A percentile compares a stretch with the other conserved stretches of the same genome.
Evolutionary conservation across 2,888 invertebrate genomes (phyloP).

Genomic region (Diaperis boleti): DNA sequence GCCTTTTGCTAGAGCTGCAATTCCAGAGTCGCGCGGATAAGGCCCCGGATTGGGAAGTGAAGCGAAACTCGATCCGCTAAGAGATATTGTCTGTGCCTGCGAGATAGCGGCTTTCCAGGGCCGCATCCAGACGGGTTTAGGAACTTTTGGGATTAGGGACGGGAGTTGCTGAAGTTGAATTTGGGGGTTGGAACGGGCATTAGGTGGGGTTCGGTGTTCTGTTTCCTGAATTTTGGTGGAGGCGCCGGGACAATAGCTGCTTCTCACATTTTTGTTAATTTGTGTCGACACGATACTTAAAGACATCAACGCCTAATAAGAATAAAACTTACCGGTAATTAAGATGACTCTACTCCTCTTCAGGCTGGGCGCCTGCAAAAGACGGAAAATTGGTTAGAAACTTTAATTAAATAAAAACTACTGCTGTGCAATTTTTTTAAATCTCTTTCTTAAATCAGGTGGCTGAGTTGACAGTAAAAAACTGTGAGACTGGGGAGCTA

Average conservation of each 20-base stretch:
- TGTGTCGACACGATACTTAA: too few relatives aligned
- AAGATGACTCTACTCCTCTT: too few relatives aligned
- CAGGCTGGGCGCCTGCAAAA: too few relatives aligned
- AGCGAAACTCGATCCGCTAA: slow-evolving; percentile 64
- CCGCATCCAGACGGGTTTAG: slow-evolving; percentile 42
- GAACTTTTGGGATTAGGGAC: slow-evolving; percentile 12
- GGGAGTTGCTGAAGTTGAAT: background rate
- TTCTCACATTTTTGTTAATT: too few relatives aligned
- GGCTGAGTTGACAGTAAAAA: too few relatives aligned
- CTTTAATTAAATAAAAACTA: too few relatives aligned
- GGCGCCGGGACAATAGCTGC: slow-evolving; percentile 31
- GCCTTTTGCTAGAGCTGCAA: slow-evolving; percentile 64
- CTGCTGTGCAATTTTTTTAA: too few relatives aligned
- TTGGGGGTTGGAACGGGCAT: slow-evolving; percentile 51
- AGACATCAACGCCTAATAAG: too few relatives aligned
- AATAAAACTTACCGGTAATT: too few relatives aligned
- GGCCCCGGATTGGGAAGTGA: slow-evolving; percentile 64
- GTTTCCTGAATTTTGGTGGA: slow-evolving; percentile 39
- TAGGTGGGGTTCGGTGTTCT: too few relatives aligned
- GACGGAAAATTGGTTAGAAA: too few relatives aligned
- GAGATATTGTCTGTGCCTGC: slow-evolving; percentile 64
- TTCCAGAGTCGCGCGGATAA: slow-evolving; percentile 63
- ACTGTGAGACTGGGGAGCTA: background rate
- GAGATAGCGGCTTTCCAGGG: slow-evolving; percentile 55
- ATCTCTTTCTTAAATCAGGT: too few relatives aligned